A percentile compares a stretch with the other conserved stretches of the same genome.
These are phyloP conservation scores for Myanophis thanlyinensis DNA, from an alignment of 2,113 vertebrate genomes.

Conservation along the genomic window DNA sequence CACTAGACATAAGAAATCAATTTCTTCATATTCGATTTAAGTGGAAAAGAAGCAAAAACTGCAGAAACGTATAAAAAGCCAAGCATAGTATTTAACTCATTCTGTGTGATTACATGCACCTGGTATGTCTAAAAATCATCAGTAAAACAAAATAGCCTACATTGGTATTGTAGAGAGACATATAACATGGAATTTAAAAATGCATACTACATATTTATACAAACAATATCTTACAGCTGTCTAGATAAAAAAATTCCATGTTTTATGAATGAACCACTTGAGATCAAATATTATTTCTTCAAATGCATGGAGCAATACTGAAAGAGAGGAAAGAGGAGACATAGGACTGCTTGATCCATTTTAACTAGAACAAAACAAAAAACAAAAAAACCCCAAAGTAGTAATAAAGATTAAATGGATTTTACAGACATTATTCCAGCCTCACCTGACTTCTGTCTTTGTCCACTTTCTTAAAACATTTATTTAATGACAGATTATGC, in stretches of 20 bases:
- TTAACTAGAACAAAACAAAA: not conserved
- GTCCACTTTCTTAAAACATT: constrained; percentile 99
- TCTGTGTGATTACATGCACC: constrained; percentile 46
- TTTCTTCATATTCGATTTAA: not conserved
- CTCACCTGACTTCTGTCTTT: constrained; percentile 98
- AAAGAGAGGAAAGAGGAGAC: not conserved
- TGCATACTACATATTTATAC: not conserved
- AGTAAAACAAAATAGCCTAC: constrained; percentile 45
- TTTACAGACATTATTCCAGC: constrained; percentile 9
- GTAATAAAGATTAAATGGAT: constrained; percentile 3
- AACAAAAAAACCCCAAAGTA: not conserved
- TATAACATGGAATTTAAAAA: constrained; percentile 42
- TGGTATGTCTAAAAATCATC: constrained; percentile 51
- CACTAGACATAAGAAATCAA: not conserved
- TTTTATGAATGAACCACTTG: constrained; percentile 38
- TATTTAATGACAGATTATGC: constrained; percentile 97
- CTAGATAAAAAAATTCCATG: constrained; percentile 53
- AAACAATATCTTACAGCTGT: constrained; percentile 40
- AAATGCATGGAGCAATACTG: not conserved
- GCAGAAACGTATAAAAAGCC: not conserved
- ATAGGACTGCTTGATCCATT: not conserved
- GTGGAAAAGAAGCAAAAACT: not conserved
- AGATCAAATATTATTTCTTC: constrained; percentile 40
- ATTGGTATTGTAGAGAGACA: constrained; percentile 50
- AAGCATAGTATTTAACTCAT: constrained; percentile 42